phyloP scores from a whole-genome alignment of 2,797 vertebrate genomes.

The Poecilia gillii region DNA sequence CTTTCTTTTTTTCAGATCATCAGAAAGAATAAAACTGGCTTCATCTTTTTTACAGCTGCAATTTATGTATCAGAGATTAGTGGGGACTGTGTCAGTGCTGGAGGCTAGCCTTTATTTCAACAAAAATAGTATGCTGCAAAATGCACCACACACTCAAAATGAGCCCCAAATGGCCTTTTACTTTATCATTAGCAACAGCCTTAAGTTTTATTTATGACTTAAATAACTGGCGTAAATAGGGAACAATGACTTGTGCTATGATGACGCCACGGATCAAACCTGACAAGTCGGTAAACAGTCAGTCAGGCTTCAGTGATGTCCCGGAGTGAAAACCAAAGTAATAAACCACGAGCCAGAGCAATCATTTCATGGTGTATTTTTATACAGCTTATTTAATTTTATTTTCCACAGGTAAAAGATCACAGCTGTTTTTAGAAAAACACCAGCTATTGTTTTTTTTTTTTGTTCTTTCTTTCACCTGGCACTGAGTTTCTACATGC shows the following conservation, averaged over 20 bases:
- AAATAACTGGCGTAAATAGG: conserved; percentile 71
- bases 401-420: conserved; percentile 67
- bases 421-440: conserved; percentile 68
- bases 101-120: conserved; percentile 2
- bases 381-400: conserved; percentile 59
- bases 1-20: conserved; percentile 30
- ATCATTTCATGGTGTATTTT: conserved; percentile 56
- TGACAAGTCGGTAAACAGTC: conserved; percentile 47
- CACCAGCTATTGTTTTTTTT: conserved; percentile 59
- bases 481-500: conserved; percentile 51
- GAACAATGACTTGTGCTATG: conserved; percentile 56
- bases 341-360: conserved; percentile 52
- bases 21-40: neutral
- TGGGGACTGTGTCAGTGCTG: conserved; percentile 12
- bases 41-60: neutral
- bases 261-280: conserved; percentile 58
- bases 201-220: conserved; percentile 69
- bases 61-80: neutral
- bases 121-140: conserved; percentile 3
- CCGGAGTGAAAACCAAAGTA: conserved; percentile 68
- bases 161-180: conserved; percentile 56
- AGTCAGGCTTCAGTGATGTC: conserved; percentile 61
- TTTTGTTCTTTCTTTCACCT: conserved; percentile 33
- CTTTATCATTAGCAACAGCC: conserved; percentile 48
- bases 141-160: conserved; percentile 57